Evolutionary conservation across 1,140 invertebrate genomes (phyloP).

Genomic region (Philotrypesis tridentata): DNA sequence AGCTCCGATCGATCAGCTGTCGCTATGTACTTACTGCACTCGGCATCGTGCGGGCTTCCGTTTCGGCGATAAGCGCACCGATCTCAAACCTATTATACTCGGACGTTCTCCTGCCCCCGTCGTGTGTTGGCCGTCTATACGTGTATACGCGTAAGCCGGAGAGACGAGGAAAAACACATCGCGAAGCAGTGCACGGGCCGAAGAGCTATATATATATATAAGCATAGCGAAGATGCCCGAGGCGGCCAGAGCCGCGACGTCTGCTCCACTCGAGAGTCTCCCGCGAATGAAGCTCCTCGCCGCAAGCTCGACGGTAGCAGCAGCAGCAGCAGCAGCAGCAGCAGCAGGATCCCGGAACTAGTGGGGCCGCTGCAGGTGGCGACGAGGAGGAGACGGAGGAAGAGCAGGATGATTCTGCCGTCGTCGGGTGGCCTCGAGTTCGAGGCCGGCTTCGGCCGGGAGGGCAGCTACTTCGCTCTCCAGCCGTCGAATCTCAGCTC

Average conservation of each 20-base stretch:
- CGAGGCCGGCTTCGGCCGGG: background rate
- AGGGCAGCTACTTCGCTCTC: conserved; percentile 25
- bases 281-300: background rate
- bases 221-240: background rate
- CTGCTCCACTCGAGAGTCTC: background rate
- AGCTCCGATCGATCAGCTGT: conserved; percentile 53
- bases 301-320: background rate
- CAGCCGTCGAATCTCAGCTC: conserved; percentile 30
- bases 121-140: no score
- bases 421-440: conserved; percentile 36
- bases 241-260: background rate
- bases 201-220: background rate
- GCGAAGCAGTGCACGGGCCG: background rate
- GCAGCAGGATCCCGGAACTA: no score
- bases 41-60: background rate
- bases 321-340: no score
- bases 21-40: no score
- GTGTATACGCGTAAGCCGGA: background rate
- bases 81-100: background rate
- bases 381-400: background rate
- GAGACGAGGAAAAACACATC: background rate
- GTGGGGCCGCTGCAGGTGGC: background rate
- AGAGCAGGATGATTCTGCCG: conserved; percentile 37
- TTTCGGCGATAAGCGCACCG: background rate
- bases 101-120: no score